Evolutionary conservation across 2,113 vertebrate species (phyloP), one percentile per base, ranked within the genome.

Genomic region (Pedionomus torquatus): DNA sequence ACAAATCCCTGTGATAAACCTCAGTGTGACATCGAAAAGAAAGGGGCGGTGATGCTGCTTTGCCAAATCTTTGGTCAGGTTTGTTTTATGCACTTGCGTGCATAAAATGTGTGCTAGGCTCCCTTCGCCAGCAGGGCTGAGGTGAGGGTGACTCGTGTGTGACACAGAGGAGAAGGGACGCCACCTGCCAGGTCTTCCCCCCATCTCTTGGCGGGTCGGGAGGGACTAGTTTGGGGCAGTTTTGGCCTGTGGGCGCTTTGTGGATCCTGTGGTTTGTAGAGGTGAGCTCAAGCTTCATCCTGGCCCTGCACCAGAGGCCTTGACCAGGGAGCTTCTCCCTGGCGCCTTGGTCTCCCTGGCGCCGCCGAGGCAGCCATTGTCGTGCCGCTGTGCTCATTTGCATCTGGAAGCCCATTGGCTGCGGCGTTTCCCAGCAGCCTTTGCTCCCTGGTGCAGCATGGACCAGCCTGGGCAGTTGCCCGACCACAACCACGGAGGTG

Each of bases 401-500:
- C 31, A 13, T 35, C 17, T 51, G 31, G 37, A 21, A 37, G 6
- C 37, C 44, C 31, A 3, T 6, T 31, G 63, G 10, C 44, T 52
- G 52, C 7, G 5, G 35, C 5, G 35, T 61, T 63, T 41, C 37
- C 61, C 25, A 41, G 61, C 24, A 28, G 61, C 61, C 61, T 41
- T 19, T 41, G 37, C 17, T 41, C 25, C 61, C 35, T 28, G 17
- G 25, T 6, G 11, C 37, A 28, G 18, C 25, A 28, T 1, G 5
- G n/a, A 7, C 18, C 37, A 25, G 25, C 16, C 30, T 12, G 3
- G 2, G 31, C 30, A 2, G 13, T 25, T 43, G 28, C 23, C 26
- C 8, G 4, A 33, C 25, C 31, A 44, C 2, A 0, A 31, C 33
- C 0, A 2, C 2, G 1, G 57, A 31, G 12, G 72, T 31, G 17